Base-by-base conservation (phyloP, 2,797 vertebrate species). In the Melanotaenia parkinsoni region DNA sequence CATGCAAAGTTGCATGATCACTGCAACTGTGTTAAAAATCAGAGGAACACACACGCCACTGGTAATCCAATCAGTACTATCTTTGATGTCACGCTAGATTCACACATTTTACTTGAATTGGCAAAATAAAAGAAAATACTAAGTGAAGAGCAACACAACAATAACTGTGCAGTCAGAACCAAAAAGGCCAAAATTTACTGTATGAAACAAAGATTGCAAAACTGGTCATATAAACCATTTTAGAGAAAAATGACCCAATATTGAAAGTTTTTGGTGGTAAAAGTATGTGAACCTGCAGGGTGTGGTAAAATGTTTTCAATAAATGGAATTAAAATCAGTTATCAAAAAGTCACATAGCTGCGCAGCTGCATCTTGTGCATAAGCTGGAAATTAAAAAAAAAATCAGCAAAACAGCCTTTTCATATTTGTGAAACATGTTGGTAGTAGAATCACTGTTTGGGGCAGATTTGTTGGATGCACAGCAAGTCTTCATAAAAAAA, bases 11-110 rank as follows among this genome's bases (percentile, higher is more conserved):
- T 5, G 32, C 32, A 7, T 32, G 32, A 32, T 32, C 32, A 32
- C 32, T 32, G 32, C 32, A 32, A 32, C 5, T 26, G 12, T n/a
- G 32, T 26, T 10, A 53, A 22, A 12, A 16, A 16, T 56, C 14
- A 70, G 20, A 67, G 18, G 14, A 64, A 60, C 6, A 43, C 50
- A 26, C 63, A n/a, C 66, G 40, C 66, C 22, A 28, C 38, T 14
- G 38, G 33, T 32, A 11, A 72, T 35, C 12, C 6, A 6, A 63
- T 50, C 22, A 38, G 26, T 11, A 54, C 63, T 40, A 37, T 58
- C 57, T 16, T 5, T 16, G 30, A 71, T 5, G 45, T 22, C 11
- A 8, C n/a, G 35, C 13, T 32, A 13, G 22, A 14, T 59, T 3
- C 64, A 63, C 57, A 38, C 53, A 24, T 50, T 37, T 10, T 5